Percentiles rank a stretch among this genome's conserved stretches.
Conservation (phyloP, 2,797 vertebrate genomes). For the Gephyroberyx darwinii region DNA sequence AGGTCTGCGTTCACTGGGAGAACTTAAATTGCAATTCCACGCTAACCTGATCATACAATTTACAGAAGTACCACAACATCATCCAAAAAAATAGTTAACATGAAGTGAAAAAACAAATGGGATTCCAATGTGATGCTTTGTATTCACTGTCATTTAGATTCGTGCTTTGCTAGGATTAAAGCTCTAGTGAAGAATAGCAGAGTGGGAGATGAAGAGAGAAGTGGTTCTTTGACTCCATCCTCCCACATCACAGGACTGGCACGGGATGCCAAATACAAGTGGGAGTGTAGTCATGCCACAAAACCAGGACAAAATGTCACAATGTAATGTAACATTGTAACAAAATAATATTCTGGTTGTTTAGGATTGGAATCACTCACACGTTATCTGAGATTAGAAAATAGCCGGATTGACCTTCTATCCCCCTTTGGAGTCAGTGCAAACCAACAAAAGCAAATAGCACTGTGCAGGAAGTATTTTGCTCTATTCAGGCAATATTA, state of each 20-base stretch:
- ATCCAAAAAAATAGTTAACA: not conserved
- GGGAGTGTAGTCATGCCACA: slow-evolving; percentile 61
- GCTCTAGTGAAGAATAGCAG: slow-evolving; percentile 40
- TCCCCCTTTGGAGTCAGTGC: not conserved
- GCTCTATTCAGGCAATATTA: too few relatives aligned
- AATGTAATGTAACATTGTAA: not conserved
- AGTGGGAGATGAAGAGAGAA: slow-evolving; percentile 65
- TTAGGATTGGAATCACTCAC: slow-evolving; percentile 10
- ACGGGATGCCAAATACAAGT: slow-evolving; percentile 57
- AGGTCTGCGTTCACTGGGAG: too few relatives aligned
- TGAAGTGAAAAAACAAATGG: not conserved
- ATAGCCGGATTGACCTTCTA: not conserved
- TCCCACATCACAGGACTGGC: slow-evolving; percentile 61
- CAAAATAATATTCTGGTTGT: slow-evolving; percentile 35
- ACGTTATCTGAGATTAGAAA: not conserved
- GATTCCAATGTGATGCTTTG: too few relatives aligned
- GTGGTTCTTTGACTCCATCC: slow-evolving; percentile 49
- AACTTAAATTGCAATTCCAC: too few relatives aligned
- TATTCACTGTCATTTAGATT: slow-evolving; percentile 28
- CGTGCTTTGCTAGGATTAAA: slow-evolving; percentile 3
- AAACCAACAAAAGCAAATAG: not conserved
- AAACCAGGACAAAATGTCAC: slow-evolving; percentile 56
- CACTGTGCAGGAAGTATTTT: not conserved
- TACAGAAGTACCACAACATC: too few relatives aligned
- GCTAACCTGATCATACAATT: too few relatives aligned